A percentile compares a stretch with the other conserved stretches of the same genome.
Evolutionary conservation across 53 echinoderm and acorn worm genomes (phyloP).

Genomic region (Pentamera pediparva): DNA sequence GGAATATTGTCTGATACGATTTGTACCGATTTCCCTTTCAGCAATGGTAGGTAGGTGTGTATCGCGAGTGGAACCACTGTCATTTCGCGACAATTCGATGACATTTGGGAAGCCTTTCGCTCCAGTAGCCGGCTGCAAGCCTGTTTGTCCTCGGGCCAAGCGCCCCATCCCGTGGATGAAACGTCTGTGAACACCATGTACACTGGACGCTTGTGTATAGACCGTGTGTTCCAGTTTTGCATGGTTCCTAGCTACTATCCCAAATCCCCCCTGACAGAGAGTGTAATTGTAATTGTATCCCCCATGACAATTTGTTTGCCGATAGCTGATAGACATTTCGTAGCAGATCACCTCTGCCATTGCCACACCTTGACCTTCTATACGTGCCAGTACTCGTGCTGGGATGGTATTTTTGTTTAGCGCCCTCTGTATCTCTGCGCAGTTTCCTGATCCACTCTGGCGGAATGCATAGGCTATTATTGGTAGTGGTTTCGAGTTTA

Average conservation of each 20-base stretch:
- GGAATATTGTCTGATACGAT: constrained; percentile 34
- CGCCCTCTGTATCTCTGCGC: not conserved
- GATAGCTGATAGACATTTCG: not conserved
- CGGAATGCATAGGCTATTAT: not conserved
- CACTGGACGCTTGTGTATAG: not conserved
- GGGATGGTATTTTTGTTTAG: not conserved
- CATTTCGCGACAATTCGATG: constrained; percentile 43
- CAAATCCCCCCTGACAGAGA: not conserved
- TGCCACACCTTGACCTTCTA: constrained; percentile 11
- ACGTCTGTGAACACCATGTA: constrained; percentile 25
- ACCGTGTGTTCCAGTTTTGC: constrained; percentile 29
- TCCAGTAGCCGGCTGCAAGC: constrained; percentile 34
- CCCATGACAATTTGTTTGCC: not conserved
- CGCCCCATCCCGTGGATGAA: constrained; percentile 27
- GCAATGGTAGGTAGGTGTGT: not conserved
- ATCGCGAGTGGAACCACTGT: constrained; percentile 33
- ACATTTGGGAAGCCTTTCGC: constrained; percentile 1
- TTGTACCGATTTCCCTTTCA: constrained; percentile 38
- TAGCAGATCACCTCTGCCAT: not conserved
- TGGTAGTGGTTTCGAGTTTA: not conserved
- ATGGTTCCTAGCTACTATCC: constrained; percentile 27
- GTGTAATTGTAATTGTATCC: constrained; percentile 10
- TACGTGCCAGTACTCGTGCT: not conserved
- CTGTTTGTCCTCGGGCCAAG: not conserved
- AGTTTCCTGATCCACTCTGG: not conserved